A percentile compares a stretch with the other conserved stretches of the same genome.
These are phyloP conservation scores for Graptemys geographica DNA, from an alignment of 2,797 vertebrate species.

Conservation along the genomic window DNA sequence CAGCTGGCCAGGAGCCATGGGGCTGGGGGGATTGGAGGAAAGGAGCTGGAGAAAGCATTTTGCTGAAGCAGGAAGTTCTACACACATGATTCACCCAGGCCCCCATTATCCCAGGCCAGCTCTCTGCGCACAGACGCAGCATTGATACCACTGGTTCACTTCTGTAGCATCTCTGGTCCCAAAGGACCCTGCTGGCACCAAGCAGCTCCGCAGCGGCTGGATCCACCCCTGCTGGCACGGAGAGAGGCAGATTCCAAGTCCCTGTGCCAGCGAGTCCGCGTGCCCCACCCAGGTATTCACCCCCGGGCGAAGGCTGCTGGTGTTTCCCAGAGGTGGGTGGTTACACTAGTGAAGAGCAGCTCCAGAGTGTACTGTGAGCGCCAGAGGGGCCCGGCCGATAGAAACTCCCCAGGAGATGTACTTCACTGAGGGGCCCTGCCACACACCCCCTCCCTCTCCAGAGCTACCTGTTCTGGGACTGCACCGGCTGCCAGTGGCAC, in stretches of 20 bases:
- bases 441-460: not conserved
- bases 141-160: not conserved
- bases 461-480: not conserved
- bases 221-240: slow-evolving; percentile 35
- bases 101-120: not conserved
- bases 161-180: not conserved
- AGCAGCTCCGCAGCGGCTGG: slow-evolving; percentile 15
- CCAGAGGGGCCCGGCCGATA: slow-evolving; percentile 7
- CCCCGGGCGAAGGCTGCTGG: slow-evolving; percentile 44
- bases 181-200: not conserved
- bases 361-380: not conserved
- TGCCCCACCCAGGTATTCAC: slow-evolving; percentile 58
- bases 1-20: not conserved
- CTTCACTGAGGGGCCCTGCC: not conserved
- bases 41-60: not conserved
- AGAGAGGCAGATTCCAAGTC: not conserved
- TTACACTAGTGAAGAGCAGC: not conserved
- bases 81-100: not conserved
- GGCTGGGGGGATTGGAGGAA: not conserved
- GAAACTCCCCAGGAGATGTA: not conserved
- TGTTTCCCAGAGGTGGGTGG: slow-evolving; percentile 49
- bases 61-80: not conserved
- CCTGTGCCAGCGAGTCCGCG: not conserved
- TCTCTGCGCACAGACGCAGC: not conserved
- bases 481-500: not conserved